Percentiles rank a stretch among this genome's conserved stretches.
Evolutionary conservation across 2,113 vertebrate species (phyloP).

Genomic region (Syngnathoides biaculeatus): DNA sequence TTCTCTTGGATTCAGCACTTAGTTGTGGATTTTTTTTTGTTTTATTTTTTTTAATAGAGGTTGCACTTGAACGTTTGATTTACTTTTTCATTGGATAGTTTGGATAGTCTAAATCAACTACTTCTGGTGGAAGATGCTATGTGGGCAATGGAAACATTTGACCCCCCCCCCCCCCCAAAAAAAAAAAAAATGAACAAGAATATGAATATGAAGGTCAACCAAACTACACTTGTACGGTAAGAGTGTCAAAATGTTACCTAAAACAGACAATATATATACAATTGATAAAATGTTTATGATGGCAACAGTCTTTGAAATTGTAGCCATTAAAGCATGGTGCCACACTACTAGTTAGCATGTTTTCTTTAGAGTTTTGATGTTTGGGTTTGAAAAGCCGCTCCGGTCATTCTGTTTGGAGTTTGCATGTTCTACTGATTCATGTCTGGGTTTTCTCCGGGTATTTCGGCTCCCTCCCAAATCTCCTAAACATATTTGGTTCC

Average conservation of each 20-base stretch:
- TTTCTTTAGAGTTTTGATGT: background rate
- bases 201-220: no score
- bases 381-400: background rate
- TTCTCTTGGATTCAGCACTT: conserved; percentile 54
- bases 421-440: background rate
- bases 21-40: conserved; percentile 19
- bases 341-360: background rate
- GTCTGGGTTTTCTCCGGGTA: background rate
- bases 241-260: background rate
- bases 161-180: no score
- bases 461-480: background rate
- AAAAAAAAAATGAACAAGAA: no score
- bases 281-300: background rate
- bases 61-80: conserved; percentile 78
- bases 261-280: background rate
- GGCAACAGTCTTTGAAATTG: background rate
- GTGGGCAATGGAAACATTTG: background rate
- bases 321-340: background rate
- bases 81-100: conserved; percentile 77
- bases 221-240: background rate
- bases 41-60: conserved; percentile 70
- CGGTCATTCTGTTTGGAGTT: background rate
- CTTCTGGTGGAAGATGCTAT: background rate
- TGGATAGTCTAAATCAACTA: conserved; percentile 15
- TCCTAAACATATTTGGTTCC: background rate